These are phyloP conservation scores for Dromococcyx pavoninus DNA, from an alignment of 2,797 vertebrate genomes.

Conservation along the genomic window DNA sequence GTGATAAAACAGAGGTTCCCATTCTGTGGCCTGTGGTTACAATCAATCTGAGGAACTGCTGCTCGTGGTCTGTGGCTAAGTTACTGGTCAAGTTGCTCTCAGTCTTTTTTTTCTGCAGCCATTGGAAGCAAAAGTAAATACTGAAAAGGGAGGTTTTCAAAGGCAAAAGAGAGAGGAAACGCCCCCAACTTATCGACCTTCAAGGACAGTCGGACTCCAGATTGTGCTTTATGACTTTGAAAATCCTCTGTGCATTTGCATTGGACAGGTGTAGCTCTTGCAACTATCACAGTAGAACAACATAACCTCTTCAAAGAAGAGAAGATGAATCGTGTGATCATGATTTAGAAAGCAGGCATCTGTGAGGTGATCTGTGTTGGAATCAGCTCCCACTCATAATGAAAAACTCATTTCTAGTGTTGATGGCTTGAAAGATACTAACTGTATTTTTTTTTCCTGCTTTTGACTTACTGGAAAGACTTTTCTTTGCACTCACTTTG, in stretches of 20 bases:
- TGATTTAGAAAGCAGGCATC: background rate
- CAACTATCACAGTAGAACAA: background rate
- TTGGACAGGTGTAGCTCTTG: background rate
- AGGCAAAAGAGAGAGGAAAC: background rate
- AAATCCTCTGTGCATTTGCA: background rate
- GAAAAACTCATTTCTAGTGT: background rate
- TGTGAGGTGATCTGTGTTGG: background rate
- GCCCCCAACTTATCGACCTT: accelerated
- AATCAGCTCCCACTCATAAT: background rate
- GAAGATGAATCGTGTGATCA: background rate
- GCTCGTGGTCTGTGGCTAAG: background rate
- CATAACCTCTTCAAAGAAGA: background rate
- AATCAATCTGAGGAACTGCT: background rate
- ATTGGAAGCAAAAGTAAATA: background rate
- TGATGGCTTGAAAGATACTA: background rate
- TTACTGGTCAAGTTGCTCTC: background rate
- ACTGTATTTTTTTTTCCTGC: background rate
- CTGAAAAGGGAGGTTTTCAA: background rate
- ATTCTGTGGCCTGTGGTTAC: background rate
- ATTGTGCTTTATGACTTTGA: background rate
- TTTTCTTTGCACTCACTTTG: background rate
- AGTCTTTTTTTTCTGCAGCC: background rate
- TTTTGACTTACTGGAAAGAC: background rate
- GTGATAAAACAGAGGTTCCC: background rate
- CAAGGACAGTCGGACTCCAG: background rate